phyloP scores from a whole-genome alignment of 2,797 vertebrate species.

The Rhabdomys pumilio region DNA sequence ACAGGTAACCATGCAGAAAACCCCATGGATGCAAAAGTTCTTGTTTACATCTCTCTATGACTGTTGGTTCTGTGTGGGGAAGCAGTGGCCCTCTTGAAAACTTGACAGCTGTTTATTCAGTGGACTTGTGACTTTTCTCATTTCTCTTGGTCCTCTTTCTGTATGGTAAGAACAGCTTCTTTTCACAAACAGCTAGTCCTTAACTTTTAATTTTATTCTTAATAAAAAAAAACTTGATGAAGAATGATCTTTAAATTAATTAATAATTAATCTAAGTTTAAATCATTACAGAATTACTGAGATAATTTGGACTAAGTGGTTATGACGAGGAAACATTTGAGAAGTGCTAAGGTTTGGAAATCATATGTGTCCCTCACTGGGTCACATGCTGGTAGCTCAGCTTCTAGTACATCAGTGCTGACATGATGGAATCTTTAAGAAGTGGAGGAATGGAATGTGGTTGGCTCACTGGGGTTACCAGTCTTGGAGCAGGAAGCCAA shows the following conservation, averaged over 20 bases:
- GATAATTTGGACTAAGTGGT: constrained; percentile 25
- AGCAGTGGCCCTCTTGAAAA: not conserved
- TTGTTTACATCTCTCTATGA: not conserved
- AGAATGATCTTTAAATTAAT: constrained; percentile 54
- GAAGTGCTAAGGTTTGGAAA: not conserved
- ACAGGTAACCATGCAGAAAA: not conserved
- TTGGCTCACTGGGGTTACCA: not conserved
- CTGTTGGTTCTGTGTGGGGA: not conserved
- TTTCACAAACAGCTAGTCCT: not conserved
- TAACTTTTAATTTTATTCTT: constrained; percentile 53
- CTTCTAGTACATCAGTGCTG: not conserved
- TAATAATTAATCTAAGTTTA: not conserved
- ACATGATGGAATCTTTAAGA: not conserved
- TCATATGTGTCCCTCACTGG: not conserved
- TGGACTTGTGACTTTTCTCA: not conserved
- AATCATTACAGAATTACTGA: constrained; percentile 36
- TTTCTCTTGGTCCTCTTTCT: not conserved
- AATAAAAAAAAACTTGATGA: constrained; percentile 49
- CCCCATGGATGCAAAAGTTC: not conserved
- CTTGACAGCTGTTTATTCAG: not conserved
- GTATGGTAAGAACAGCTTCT: not conserved
- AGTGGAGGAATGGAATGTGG: not conserved
- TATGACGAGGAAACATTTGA: not conserved
- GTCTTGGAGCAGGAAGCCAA: not conserved
- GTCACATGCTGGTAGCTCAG: not conserved